Evolutionary conservation across 1,140 invertebrate species (phyloP).

Genomic region (Ganaspis sp.): DNA sequence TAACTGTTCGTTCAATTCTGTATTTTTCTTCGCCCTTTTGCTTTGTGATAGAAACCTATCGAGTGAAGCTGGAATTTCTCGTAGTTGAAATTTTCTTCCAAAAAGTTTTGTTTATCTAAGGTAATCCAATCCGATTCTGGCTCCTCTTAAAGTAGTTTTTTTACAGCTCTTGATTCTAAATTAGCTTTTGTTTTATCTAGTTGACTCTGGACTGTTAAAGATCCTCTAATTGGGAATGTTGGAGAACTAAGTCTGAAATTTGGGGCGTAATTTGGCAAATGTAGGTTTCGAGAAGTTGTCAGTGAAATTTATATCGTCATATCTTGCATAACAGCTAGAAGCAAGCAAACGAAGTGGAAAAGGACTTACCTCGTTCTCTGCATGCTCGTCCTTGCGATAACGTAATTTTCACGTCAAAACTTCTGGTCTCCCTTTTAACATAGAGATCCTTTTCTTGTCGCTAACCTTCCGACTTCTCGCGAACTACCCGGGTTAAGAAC

Average conservation of each 20-base stretch:
- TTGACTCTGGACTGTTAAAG: too few species aligned
- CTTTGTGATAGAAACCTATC: slow-evolving; percentile 50
- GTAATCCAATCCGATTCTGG: not conserved
- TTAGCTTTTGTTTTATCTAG: too few species aligned
- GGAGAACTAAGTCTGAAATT: too few species aligned
- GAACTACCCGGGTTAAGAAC: slow-evolving; percentile 52
- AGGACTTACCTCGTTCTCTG: slow-evolving; percentile 44
- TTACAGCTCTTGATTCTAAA: too few species aligned
- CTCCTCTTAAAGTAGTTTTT: too few species aligned
- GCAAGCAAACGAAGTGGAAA: slow-evolving; percentile 57
- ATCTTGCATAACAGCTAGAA: not conserved
- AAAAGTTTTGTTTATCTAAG: slow-evolving; percentile 33
- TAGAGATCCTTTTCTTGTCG: slow-evolving; percentile 48
- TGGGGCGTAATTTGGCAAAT: too few species aligned
- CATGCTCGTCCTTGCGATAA: slow-evolving; percentile 50
- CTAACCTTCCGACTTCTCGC: slow-evolving; percentile 51
- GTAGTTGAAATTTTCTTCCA: slow-evolving; percentile 24
- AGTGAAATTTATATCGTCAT: not conserved
- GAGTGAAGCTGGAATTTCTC: not conserved
- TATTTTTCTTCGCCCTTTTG: slow-evolving; percentile 59
- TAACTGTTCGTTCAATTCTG: slow-evolving; percentile 60
- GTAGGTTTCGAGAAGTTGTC: not conserved
- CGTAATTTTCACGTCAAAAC: slow-evolving; percentile 58
- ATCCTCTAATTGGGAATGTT: too few species aligned
- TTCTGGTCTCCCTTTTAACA: slow-evolving; percentile 53